Evolutionary conservation across 35 echinoderm and acorn worm genomes (phyloP).

Genomic region (Diadema setosum): DNA sequence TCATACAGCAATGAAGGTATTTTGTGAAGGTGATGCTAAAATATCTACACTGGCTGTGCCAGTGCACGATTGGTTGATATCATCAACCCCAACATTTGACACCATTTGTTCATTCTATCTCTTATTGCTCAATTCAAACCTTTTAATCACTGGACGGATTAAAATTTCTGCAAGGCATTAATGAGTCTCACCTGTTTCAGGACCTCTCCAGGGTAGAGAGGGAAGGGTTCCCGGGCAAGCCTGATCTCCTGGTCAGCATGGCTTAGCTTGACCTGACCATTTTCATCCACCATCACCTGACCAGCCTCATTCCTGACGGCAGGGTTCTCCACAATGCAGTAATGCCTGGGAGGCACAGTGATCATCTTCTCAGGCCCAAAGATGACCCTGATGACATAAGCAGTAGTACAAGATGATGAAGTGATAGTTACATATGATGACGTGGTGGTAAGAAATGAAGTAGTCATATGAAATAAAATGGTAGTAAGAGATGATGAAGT

Average conservation of each 20-base stretch:
- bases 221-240: constrained; percentile 91
- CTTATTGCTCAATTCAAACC: too few relatives aligned
- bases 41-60: too few relatives aligned
- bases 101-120: too few relatives aligned
- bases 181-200: constrained; percentile 92
- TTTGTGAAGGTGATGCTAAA: too few relatives aligned
- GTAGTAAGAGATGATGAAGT: too few relatives aligned
- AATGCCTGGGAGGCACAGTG: constrained; percentile 89
- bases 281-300: constrained; percentile 54
- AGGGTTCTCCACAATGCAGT: constrained; percentile 96
- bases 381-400: constrained; percentile 61
- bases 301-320: constrained; percentile 59
- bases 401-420: neutral
- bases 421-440: neutral
- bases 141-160: too few relatives aligned
- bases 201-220: constrained; percentile 91
- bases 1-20: too few relatives aligned
- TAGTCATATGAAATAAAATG: too few relatives aligned
- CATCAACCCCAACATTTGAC: too few relatives aligned
- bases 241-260: constrained; percentile 97
- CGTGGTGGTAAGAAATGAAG: too few relatives aligned
- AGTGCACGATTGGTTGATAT: too few relatives aligned
- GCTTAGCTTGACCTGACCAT: constrained; percentile 83
- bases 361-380: constrained; percentile 98
- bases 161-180: too few relatives aligned